Evolutionary conservation across 1,140 invertebrate genomes (phyloP).

Genomic region (Armadillidium nasatum): DNA sequence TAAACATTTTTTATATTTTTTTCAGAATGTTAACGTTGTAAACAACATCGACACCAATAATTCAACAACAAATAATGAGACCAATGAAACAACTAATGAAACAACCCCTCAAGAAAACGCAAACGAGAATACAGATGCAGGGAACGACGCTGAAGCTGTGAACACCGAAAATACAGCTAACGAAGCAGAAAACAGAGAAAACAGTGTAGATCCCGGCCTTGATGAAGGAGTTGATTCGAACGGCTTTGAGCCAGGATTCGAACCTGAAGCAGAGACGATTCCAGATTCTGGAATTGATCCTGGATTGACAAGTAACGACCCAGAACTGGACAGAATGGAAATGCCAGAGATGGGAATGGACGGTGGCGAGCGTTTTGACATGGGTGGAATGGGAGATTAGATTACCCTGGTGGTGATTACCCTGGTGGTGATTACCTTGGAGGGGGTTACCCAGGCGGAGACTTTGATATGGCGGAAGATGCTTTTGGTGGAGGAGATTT

Average conservation of each 20-base stretch:
- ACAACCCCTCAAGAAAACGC: background rate
- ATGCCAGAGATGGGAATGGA: constrained; percentile 2
- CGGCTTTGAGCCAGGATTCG: background rate
- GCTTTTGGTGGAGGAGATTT: no score
- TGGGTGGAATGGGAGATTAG: background rate
- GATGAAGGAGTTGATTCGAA: background rate
- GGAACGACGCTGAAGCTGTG: background rate
- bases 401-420: no score
- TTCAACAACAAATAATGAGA: background rate
- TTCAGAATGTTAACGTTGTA: background rate
- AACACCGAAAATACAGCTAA: background rate
- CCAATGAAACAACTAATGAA: background rate
- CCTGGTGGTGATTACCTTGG: no score
- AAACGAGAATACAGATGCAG: background rate
- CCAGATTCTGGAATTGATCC: background rate
- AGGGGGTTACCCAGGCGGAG: no score
- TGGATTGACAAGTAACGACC: background rate
- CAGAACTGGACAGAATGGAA: background rate
- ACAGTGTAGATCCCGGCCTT: background rate
- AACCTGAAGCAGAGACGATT: background rate
- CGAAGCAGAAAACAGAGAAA: background rate
- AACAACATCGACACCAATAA: background rate
- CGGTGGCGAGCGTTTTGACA: background rate
- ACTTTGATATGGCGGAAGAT: no score
- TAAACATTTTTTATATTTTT: background rate